Conservation (phyloP, 2,113 vertebrate genomes). For the Laterallus jamaicensis region DNA sequence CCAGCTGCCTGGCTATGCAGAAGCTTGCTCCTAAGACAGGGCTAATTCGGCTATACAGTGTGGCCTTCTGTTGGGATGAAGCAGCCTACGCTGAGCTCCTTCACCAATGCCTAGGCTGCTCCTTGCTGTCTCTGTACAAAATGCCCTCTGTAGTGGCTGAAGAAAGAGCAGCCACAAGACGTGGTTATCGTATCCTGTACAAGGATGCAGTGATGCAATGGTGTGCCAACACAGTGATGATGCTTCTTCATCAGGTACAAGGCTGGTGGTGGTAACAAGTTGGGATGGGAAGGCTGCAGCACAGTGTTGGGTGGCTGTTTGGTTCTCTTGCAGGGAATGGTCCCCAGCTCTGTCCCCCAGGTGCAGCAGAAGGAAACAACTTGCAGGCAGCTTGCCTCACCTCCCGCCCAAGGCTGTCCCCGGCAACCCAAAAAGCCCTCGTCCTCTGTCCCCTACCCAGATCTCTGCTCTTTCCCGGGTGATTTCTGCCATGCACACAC, state of each 20-base stretch:
- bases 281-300: not conserved
- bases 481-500: not conserved
- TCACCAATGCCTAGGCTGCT: not conserved
- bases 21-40: not conserved
- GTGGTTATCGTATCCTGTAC: not conserved
- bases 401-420: not conserved
- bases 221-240: fast-evolving
- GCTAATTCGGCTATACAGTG: fast-evolving
- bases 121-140: not conserved
- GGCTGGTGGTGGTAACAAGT: not conserved
- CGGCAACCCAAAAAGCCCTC: not conserved
- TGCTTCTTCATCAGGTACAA: not conserved
- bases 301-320: fast-evolving
- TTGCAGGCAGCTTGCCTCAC: not conserved
- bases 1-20: not conserved
- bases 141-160: not conserved
- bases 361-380: not conserved
- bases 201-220: not conserved
- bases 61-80: not conserved
- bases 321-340: fast-evolving
- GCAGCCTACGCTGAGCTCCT: not conserved
- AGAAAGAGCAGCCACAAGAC: not conserved
- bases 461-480: not conserved
- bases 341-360: not conserved
- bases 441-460: not conserved